Percentiles rank a stretch among this genome's conserved stretches.
Conservation (phyloP, 2,797 vertebrate genomes). For the Coregonus suidteri region DNA sequence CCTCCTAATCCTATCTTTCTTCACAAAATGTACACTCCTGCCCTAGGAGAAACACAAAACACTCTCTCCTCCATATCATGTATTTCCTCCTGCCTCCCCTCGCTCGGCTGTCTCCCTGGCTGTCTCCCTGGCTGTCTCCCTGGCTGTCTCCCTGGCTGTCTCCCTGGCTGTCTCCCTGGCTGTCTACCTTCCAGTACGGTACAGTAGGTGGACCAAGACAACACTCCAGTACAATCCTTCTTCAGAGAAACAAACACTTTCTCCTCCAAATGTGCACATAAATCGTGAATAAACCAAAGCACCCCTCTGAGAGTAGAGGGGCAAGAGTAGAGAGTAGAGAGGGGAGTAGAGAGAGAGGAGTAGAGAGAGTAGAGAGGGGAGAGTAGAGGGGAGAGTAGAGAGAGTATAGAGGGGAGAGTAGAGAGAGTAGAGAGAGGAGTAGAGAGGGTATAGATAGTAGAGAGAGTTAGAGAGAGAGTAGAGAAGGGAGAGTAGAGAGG, state of each 20-base stretch:
- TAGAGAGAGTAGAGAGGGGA: too few relatives aligned
- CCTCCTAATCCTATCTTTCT: not conserved
- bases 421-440: too few relatives aligned
- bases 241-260: not conserved
- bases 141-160: too few relatives aligned
- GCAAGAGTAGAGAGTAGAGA: not conserved
- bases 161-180: too few relatives aligned
- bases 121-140: too few relatives aligned
- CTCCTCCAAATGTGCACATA: slow-evolving; percentile 5
- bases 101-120: not conserved
- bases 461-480: too few relatives aligned
- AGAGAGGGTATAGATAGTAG: too few relatives aligned
- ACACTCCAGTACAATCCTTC: not conserved
- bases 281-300: not conserved
- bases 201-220: not conserved
- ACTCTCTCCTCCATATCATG: not conserved
- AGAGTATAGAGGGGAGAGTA: too few relatives aligned
- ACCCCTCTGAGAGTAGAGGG: not conserved
- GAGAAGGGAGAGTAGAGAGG: too few relatives aligned
- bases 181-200: not conserved
- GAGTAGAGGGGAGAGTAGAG: too few relatives aligned
- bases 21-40: not conserved
- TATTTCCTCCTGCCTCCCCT: not conserved
- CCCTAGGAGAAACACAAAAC: not conserved
- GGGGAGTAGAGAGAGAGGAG: too few relatives aligned